A percentile compares a stretch with the other conserved stretches of the same genome.
phyloP scores from a whole-genome alignment of 1,140 invertebrate genomes.

The Drosophila subpulchrella region DNA sequence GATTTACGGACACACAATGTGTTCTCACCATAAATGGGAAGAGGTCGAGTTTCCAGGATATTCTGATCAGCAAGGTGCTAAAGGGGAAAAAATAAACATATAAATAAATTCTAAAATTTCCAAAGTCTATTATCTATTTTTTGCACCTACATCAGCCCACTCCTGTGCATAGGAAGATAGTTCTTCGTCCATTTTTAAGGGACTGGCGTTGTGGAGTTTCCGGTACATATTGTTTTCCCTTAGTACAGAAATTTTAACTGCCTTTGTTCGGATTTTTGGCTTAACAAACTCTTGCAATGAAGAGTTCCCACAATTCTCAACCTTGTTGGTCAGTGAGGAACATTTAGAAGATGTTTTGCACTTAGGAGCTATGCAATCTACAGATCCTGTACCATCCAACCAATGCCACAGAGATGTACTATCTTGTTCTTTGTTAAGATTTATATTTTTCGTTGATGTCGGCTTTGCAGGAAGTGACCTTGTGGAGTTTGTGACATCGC shows the following conservation, averaged over 20 bases:
- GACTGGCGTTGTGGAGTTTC: slow-evolving; percentile 24
- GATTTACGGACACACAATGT: slow-evolving; percentile 85
- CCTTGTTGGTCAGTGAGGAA: neutral
- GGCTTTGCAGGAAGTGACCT: neutral
- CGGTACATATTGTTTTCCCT: slow-evolving; percentile 47
- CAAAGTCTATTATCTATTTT: too few species aligned
- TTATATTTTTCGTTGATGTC: neutral
- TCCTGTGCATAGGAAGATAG: slow-evolving; percentile 47
- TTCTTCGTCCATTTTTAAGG: slow-evolving; percentile 23
- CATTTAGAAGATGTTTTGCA: neutral
- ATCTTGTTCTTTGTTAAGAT: neutral
- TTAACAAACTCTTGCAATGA: neutral
- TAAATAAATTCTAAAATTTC: too few species aligned
- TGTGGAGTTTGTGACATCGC: neutral
- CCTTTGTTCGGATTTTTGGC: neutral
- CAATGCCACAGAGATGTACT: neutral
- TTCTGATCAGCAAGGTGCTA: slow-evolving; percentile 54
- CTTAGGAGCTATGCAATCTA: neutral
- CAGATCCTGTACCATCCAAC: neutral
- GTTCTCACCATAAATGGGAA: slow-evolving; percentile 66
- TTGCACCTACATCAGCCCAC: slow-evolving; percentile 60
- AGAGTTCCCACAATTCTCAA: neutral
- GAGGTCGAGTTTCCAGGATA: slow-evolving; percentile 57
- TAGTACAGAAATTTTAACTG: slow-evolving; percentile 4
- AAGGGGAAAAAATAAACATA: too few species aligned